Percentiles rank a stretch among this genome's conserved stretches.
These are phyloP conservation scores for Sylvia atricapilla DNA, from an alignment of 2,113 vertebrate genomes.

Conservation along the genomic window DNA sequence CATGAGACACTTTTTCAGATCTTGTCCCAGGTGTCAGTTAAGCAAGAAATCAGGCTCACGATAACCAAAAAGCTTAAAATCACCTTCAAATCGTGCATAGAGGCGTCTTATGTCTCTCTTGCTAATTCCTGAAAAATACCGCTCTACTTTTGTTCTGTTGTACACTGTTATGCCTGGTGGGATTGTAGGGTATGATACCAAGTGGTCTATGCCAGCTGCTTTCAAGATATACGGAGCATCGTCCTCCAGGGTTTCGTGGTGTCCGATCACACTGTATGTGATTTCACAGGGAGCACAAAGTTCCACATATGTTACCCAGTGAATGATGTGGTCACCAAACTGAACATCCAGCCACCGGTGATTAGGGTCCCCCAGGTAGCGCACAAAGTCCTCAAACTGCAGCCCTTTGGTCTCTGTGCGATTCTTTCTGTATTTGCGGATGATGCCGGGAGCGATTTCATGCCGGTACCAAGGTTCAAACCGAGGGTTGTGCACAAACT, in stretches of 20 bases:
- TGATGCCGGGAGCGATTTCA: conserved; percentile 92
- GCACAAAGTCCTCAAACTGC: conserved; percentile 95
- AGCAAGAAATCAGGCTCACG: conserved; percentile 88
- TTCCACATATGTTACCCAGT: conserved; percentile 92
- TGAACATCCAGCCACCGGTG: conserved; percentile 85
- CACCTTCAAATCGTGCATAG: conserved; percentile 86
- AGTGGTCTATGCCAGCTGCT: conserved; percentile 83
- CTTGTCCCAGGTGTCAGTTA: conserved; percentile 65
- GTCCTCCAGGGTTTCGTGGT: conserved; percentile 92
- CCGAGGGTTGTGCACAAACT: conserved; percentile 95
- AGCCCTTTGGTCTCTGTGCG: conserved; percentile 83
- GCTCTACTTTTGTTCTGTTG: conserved; percentile 92
- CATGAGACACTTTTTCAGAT: background rate
- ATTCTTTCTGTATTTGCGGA: conserved; percentile 88
- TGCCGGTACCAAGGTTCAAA: conserved; percentile 98
- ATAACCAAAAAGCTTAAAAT: conserved; percentile 95
- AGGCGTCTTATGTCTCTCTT: conserved; percentile 89
- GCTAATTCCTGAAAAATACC: conserved; percentile 89
- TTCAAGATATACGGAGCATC: conserved; percentile 90
- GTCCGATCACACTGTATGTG: conserved; percentile 85
- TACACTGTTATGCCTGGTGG: conserved; percentile 92
- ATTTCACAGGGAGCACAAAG: conserved; percentile 96
- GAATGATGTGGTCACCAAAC: conserved; percentile 94
- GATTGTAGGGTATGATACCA: conserved; percentile 91
- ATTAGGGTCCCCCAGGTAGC: conserved; percentile 91